phyloP scores from a whole-genome alignment of 2,888 invertebrate genomes.

The Diarsia dahlii region DNA sequence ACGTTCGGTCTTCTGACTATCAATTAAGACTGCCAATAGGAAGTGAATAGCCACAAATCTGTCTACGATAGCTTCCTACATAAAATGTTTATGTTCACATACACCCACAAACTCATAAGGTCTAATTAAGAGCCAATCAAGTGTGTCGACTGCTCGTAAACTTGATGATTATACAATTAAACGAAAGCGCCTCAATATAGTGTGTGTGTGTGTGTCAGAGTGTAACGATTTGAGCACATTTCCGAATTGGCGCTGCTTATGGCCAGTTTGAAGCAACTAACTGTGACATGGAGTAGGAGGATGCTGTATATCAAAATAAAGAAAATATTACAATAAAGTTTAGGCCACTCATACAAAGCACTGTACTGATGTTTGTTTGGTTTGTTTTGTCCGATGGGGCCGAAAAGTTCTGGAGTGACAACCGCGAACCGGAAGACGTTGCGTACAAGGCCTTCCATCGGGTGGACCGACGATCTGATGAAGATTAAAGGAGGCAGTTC shows the following conservation, averaged over 20 bases:
- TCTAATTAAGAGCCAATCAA: conserved; percentile 63
- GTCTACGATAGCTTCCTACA: not conserved
- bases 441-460: too few species aligned
- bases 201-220: conserved; percentile 8
- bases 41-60: not conserved
- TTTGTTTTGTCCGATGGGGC: too few species aligned
- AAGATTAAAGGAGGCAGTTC: too few species aligned
- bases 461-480: too few species aligned
- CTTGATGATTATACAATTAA: conserved; percentile 51
- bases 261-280: conserved; percentile 55
- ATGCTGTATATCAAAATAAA: not conserved
- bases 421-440: too few species aligned
- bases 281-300: conserved; percentile 24
- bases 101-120: conserved; percentile 30
- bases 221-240: conserved; percentile 29
- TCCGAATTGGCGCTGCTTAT: conserved; percentile 50
- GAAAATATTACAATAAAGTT: not conserved
- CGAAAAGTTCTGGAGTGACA: too few species aligned
- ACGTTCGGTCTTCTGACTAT: not conserved
- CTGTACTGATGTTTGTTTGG: not conserved
- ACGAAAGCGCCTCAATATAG: conserved; percentile 15
- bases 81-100: not conserved
- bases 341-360: not conserved
- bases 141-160: conserved; percentile 51
- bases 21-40: not conserved